Base-by-base conservation (phyloP, 2,113 vertebrate species). In the Paraplagusia blochii region DNA sequence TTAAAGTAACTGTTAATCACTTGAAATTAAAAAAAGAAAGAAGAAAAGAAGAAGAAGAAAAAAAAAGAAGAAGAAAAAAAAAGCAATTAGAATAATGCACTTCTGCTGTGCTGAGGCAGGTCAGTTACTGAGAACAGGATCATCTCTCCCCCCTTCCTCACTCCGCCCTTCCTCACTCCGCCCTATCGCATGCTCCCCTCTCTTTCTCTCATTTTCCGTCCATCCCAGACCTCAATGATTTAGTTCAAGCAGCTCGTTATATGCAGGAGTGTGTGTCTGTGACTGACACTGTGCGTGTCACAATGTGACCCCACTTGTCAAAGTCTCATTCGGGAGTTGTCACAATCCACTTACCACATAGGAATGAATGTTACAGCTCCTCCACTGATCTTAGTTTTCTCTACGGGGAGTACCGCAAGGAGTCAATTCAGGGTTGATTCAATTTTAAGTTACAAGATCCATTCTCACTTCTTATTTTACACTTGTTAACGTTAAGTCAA, bases 331-430 rank as follows among this genome's bases (percentile, higher is more conserved):
- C 61, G 72, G 54, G 60, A 82, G 61, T 63, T 80, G 76, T 80
- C 77, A 77, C 43, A 81, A 81, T 69, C 76, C 79, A 80, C 79
- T 83, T 72, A 82, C 67, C 75, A 69, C 61, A 69, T 61, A 54
- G 79, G 65, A 65, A 62, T 61, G 65, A 74, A 72, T 69, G 67
- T 47, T 10, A 74, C 63, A 73, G 69, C 75, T 69, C 64, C 44
- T 52, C 44, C 46, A 29, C 66, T 58, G 71, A 74, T 74, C 61
- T 55, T 50, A 16, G 19, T 63, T 29, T 43, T 64, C 56, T 61
- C 58, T 57, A 35, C 1, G 29, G 56, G 62, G 60, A 35, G 15
- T 47, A 48, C 36, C n/a, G 11, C 49, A 36, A 16, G 51, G 53
- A 63, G 53, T 70, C 36, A 0, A 33, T 56, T 52, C 33, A 13